These are phyloP conservation scores for Romanogobio albipinnatus DNA, from an alignment of 2,113 vertebrate genomes.

Conservation along the genomic window DNA sequence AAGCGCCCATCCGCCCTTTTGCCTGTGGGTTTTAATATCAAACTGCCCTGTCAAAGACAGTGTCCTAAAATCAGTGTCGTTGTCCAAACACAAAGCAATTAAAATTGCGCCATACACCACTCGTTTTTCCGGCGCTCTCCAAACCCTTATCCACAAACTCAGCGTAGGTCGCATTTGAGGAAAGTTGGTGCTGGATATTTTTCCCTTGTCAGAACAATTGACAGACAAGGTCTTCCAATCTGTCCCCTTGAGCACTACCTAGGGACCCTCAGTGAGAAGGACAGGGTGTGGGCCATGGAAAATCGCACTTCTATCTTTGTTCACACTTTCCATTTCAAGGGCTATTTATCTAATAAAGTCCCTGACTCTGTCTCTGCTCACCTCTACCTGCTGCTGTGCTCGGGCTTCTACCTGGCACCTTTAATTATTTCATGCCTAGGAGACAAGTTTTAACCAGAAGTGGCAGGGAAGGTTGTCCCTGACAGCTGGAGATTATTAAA, in stretches of 20 bases:
- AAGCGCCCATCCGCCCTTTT: not conserved
- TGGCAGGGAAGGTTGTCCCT: constrained; percentile 61
- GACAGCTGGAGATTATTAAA: constrained; percentile 66
- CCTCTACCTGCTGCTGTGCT: constrained; percentile 42
- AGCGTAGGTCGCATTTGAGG: constrained; percentile 73
- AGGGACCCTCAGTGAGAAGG: constrained; percentile 58
- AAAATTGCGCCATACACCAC: constrained; percentile 39
- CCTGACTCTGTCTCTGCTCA: constrained; percentile 53
- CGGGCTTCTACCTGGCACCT: constrained; percentile 58
- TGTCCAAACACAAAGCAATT: constrained; percentile 42
- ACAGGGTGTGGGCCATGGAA: constrained; percentile 47
- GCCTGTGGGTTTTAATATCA: not conserved
- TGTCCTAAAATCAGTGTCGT: not conserved
- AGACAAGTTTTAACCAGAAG: constrained; percentile 65
- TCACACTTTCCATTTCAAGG: constrained; percentile 63
- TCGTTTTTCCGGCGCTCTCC: constrained; percentile 39
- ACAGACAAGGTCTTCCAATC: constrained; percentile 57
- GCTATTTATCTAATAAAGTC: constrained; percentile 65
- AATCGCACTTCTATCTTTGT: constrained; percentile 58
- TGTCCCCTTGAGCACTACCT: constrained; percentile 64
- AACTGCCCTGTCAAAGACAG: not conserved
- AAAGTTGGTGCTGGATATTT: constrained; percentile 40
- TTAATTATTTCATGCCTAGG: constrained; percentile 67
- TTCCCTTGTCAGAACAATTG: constrained; percentile 55
- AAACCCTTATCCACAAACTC: constrained; percentile 39